These are phyloP conservation scores for Diplodus puntazzo DNA, from an alignment of 2,797 vertebrate species.

Conservation along the genomic window DNA sequence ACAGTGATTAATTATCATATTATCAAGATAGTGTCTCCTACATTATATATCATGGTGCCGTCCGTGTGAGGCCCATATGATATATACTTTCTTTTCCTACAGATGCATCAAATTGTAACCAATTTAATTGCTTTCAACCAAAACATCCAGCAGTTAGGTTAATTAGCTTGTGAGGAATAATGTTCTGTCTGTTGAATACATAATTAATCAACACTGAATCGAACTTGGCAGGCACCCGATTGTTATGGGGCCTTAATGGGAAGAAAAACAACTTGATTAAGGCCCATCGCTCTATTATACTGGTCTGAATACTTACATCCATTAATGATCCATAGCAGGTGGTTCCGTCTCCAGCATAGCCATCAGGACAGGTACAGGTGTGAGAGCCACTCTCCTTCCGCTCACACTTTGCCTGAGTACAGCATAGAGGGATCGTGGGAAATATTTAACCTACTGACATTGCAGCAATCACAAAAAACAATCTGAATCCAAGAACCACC, in stretches of 20 bases:
- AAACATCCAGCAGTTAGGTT: not conserved
- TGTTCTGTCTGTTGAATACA: not conserved
- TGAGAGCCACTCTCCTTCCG: slow-evolving; percentile 73
- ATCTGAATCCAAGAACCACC: not conserved
- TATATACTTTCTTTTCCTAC: too few species aligned
- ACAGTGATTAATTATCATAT: too few species aligned
- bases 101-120: too few species aligned
- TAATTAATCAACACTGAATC: not conserved
- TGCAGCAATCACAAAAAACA: not conserved
- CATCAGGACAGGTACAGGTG: slow-evolving; percentile 86
- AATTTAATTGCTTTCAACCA: not conserved
- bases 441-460: not conserved
- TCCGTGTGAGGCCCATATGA: too few species aligned
- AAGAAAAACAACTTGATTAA: not conserved
- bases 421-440: slow-evolving; percentile 14
- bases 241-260: not conserved
- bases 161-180: not conserved
- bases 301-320: slow-evolving; percentile 51
- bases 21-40: too few species aligned
- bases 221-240: not conserved
- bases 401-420: slow-evolving; percentile 88
- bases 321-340: slow-evolving; percentile 90
- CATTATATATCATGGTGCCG: too few species aligned
- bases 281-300: too few species aligned
- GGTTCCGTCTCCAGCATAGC: slow-evolving; percentile 88